A percentile compares a stretch with the other conserved stretches of the same genome.
Evolutionary conservation across 2,888 invertebrate genomes (phyloP).

Genomic region (Bembecia ichneumoniformis): DNA sequence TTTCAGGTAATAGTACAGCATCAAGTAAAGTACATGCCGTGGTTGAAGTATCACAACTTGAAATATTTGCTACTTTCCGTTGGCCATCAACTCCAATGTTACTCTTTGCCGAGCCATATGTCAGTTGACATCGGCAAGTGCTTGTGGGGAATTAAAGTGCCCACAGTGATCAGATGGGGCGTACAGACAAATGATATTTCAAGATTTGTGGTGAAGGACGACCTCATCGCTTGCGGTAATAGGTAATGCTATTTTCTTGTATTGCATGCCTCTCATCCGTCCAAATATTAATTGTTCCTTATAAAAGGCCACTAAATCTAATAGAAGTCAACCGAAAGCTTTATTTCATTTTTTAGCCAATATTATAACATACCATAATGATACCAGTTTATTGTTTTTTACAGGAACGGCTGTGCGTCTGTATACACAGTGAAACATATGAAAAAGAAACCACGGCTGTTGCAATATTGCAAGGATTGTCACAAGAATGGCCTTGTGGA

Average conservation of each 20-base stretch:
- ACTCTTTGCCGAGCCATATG: constrained; percentile 17
- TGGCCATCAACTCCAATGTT: constrained; percentile 43
- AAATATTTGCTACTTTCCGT: constrained; percentile 36
- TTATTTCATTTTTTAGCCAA: too few species aligned
- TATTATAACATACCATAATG: too few species aligned
- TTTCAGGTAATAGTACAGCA: constrained; percentile 43
- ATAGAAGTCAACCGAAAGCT: too few species aligned
- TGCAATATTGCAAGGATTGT: constrained; percentile 39
- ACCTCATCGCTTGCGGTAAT: constrained; percentile 51
- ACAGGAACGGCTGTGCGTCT: constrained; percentile 51
- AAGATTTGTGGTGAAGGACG: constrained; percentile 45
- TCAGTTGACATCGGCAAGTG: constrained; percentile 15
- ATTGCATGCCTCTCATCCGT: too few species aligned
- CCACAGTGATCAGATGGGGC: constrained; percentile 39
- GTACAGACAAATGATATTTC: constrained; percentile 60
- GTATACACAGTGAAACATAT: constrained; percentile 29
- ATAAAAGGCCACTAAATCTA: too few species aligned
- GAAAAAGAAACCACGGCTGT: constrained; percentile 25
- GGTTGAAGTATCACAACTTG: constrained; percentile 39
- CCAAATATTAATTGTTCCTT: too few species aligned
- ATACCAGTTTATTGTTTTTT: constrained; percentile 14
- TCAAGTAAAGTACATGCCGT: constrained; percentile 53
- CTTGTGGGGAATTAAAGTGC: constrained; percentile 43
- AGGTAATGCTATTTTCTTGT: constrained; percentile 41
- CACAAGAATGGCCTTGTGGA: constrained; percentile 42